Evolutionary conservation across 1,140 invertebrate genomes (phyloP), one percentile per base, ranked within the genome.

Genomic region (Cepaea nemoralis): DNA sequence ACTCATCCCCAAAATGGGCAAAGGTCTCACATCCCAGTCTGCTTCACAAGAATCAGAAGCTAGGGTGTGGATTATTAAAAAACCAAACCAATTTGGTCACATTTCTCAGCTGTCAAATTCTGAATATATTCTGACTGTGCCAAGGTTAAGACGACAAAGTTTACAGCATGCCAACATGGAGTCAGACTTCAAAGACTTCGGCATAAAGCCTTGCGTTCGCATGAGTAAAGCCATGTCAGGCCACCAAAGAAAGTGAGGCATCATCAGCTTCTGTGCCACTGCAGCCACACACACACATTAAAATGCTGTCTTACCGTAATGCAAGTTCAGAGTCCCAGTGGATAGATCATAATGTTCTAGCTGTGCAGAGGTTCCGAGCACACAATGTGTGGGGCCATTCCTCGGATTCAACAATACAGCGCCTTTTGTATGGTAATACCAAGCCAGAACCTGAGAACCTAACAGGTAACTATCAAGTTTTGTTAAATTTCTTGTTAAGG

Each of bases 331-430:
- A 91, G 76, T 90, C 89, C 0, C 86, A 88, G 71, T 83, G 67
- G 76, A 55, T 87, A 27, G 89, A 91, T 66, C 16, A 82, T 35
- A 88, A 90, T 76, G 70, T 35, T 19, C 24, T 84, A 6, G 67
- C 85, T 35, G 10, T 86, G 22, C 82, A 89, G 67, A 86, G 86
- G 48, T 91, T 91, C 81, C 84, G 79, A 74, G 63, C 84, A 27
- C 83, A 82, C 35, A 91, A 91, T 83, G 33, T 88, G 3, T 71
- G 87, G 70, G 88, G 90, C 12, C 89, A 91, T 85, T 83, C 90
- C 0, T 88, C 90, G 37, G 87, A 91, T 77, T 91, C 90, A 12
- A 88, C 86, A 3, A 87, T 91, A n/a, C 87, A 91, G 85, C 85
- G 69, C 66, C 79, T 91, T 69, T 73, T 91, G 45, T 91, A 91